Percentiles rank a stretch among this genome's conserved stretches.
Conservation (phyloP, 2,797 vertebrate genomes). For the Lophius americanus region DNA sequence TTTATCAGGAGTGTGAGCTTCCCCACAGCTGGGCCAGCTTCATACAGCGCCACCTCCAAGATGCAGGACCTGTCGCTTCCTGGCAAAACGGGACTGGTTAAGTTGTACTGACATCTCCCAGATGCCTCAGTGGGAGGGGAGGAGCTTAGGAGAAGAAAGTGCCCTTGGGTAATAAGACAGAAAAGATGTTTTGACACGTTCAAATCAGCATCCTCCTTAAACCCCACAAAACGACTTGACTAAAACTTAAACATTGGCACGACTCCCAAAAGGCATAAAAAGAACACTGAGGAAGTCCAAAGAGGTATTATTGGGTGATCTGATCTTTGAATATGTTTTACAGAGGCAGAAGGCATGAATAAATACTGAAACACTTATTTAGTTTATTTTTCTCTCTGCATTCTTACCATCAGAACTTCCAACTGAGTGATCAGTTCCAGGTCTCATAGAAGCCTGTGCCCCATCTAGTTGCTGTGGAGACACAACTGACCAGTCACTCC, state of each 20-base stretch:
- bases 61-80: slow-evolving; percentile 78
- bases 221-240: slow-evolving; percentile 3
- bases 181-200: background rate
- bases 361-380: background rate
- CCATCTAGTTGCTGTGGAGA: slow-evolving; percentile 70
- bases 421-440: slow-evolving; percentile 76
- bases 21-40: slow-evolving; percentile 70
- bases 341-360: background rate
- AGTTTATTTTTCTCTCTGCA: background rate
- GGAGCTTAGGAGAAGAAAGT: slow-evolving; percentile 83
- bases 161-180: slow-evolving; percentile 71
- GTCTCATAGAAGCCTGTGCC: slow-evolving; percentile 43
- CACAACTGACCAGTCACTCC: slow-evolving; percentile 84
- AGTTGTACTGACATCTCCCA: slow-evolving; percentile 81
- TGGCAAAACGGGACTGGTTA: slow-evolving; percentile 84
- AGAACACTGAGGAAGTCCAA: background rate
- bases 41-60: slow-evolving; percentile 81
- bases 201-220: background rate
- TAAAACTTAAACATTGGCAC: slow-evolving; percentile 7
- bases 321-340: background rate
- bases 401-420: slow-evolving; percentile 82
- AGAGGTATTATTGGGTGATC: background rate
- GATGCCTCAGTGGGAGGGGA: slow-evolving; percentile 52
- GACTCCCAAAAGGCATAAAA: slow-evolving; percentile 1
- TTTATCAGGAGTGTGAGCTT: slow-evolving; percentile 81